These are phyloP conservation scores for Drosophila murphyi DNA, from an alignment of 1,140 invertebrate species.

Conservation along the genomic window DNA sequence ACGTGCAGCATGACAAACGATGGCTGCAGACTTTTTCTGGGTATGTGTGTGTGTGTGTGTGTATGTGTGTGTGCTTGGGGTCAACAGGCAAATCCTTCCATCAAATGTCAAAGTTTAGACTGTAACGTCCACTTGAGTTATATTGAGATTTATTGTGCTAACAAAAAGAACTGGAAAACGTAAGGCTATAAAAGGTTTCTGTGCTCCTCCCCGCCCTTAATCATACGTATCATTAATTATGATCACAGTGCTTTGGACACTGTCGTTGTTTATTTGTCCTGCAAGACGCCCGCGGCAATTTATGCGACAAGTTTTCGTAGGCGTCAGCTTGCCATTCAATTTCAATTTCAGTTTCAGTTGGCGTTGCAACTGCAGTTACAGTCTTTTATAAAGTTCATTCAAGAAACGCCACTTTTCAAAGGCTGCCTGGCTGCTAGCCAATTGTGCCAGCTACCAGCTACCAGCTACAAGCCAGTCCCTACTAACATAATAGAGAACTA, in stretches of 20 bases:
- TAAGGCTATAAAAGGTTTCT: conserved; percentile 8
- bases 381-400: conserved; percentile 52
- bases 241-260: conserved; percentile 42
- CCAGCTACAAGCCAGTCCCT: background rate
- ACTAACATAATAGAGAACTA: conserved; percentile 68
- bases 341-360: conserved; percentile 59
- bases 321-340: conserved; percentile 68
- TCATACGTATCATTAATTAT: conserved; percentile 71
- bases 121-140: conserved; percentile 74
- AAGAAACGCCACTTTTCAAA: conserved; percentile 18
- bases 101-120: conserved; percentile 77
- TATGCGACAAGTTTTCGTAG: conserved; percentile 54
- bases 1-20: conserved; percentile 73
- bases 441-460: background rate
- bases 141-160: conserved; percentile 77
- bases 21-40: conserved; percentile 41
- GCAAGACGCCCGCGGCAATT: conserved; percentile 41
- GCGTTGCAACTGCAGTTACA: conserved; percentile 46
- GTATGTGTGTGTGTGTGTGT: background rate
- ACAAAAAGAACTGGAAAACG: conserved; percentile 2
- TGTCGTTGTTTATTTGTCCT: conserved; percentile 63
- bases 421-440: conserved; percentile 32
- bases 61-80: conserved; percentile 19
- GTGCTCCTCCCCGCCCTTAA: background rate
- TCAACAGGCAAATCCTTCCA: conserved; percentile 66